Evolutionary conservation across 2,888 invertebrate genomes (phyloP).

Genomic region (Erebia ligea): DNA sequence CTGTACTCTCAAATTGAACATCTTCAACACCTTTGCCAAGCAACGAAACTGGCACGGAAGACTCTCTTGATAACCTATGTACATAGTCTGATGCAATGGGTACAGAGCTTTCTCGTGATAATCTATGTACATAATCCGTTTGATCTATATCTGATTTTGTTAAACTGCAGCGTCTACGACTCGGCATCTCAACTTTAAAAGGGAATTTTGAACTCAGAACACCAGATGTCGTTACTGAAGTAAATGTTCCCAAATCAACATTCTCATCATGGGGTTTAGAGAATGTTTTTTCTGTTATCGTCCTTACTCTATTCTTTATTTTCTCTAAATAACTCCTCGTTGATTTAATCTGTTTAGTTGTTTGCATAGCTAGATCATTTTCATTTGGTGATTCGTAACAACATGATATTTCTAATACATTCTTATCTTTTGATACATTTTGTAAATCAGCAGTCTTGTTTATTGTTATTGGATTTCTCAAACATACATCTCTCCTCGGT

Average conservation of each 20-base stretch:
- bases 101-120: slow-evolving; percentile 72
- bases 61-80: slow-evolving; percentile 70
- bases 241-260: slow-evolving; percentile 84
- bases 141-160: slow-evolving; percentile 88
- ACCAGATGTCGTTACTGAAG: slow-evolving; percentile 89
- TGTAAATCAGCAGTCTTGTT: slow-evolving; percentile 64
- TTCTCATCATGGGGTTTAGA: slow-evolving; percentile 78
- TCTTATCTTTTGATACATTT: slow-evolving; percentile 77
- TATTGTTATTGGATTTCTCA: slow-evolving; percentile 57
- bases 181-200: slow-evolving; percentile 58
- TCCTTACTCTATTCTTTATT: slow-evolving; percentile 83
- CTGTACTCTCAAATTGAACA: slow-evolving; percentile 71
- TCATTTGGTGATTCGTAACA: slow-evolving; percentile 83
- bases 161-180: slow-evolving; percentile 81
- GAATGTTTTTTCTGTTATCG: slow-evolving; percentile 81
- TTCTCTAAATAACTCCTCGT: slow-evolving; percentile 84
- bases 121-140: slow-evolving; percentile 82
- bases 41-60: slow-evolving; percentile 73
- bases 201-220: slow-evolving; percentile 83
- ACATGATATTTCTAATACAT: slow-evolving; percentile 85
- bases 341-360: slow-evolving; percentile 77
- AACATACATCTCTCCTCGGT: slow-evolving; percentile 61
- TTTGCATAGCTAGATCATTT: slow-evolving; percentile 72
- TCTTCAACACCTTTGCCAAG: slow-evolving; percentile 60
- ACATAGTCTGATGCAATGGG: slow-evolving; percentile 77